These are phyloP conservation scores for Meriones unguiculatus DNA, from an alignment of 2,113 vertebrate genomes.

Conservation along the genomic window DNA sequence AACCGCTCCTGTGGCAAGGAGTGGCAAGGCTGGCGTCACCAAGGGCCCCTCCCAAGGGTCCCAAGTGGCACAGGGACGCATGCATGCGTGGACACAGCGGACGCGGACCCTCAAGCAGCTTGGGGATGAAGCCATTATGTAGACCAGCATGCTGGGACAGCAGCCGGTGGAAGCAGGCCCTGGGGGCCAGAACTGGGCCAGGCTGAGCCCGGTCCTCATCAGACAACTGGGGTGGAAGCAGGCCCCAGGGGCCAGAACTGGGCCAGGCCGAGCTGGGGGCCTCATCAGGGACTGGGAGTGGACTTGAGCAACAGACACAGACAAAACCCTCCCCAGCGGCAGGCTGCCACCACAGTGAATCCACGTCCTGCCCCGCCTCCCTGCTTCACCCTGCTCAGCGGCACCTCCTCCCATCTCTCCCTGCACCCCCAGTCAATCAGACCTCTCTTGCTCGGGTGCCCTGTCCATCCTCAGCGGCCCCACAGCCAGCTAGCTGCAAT, in stretches of 20 bases:
- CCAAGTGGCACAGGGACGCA: background rate
- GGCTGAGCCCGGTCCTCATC: background rate
- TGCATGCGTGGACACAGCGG: background rate
- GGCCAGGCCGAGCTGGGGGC: background rate
- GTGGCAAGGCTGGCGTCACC: background rate
- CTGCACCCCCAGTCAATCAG: background rate
- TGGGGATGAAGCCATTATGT: background rate
- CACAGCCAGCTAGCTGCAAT: background rate
- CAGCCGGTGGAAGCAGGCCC: background rate
- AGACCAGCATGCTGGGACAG: background rate
- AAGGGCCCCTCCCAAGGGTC: too few species aligned
- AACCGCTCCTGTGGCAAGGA: slow-evolving; percentile 92
- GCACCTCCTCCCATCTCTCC: accelerated
- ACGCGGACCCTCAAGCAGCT: background rate
- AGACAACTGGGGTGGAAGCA: background rate
- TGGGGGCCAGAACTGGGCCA: accelerated
- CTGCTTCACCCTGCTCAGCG: accelerated
- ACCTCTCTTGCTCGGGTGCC: background rate
- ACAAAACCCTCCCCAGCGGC: background rate
- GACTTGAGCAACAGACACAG: background rate
- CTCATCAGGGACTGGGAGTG: background rate
- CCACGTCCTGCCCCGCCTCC: too few species aligned
- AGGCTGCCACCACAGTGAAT: background rate
- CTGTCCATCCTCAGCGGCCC: background rate
- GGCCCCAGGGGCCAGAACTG: accelerated